Conservation (phyloP, 2,797 vertebrate species). For the Notoglanidium macrostoma region DNA sequence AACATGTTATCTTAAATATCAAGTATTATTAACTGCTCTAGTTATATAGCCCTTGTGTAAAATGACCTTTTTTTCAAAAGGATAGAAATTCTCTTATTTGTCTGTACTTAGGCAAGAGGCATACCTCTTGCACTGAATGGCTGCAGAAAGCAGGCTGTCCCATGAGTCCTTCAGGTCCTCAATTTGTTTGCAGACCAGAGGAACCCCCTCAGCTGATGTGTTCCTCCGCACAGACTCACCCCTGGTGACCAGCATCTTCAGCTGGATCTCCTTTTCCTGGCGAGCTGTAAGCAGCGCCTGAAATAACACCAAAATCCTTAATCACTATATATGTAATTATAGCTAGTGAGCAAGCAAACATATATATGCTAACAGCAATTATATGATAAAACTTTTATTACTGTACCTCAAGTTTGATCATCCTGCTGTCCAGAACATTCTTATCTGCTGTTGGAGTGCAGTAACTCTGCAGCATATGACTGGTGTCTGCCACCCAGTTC, state of each 20-base stretch:
- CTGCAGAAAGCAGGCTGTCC: conserved; percentile 87
- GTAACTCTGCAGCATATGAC: conserved; percentile 87
- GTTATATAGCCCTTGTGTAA: neutral
- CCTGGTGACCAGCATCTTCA: conserved; percentile 90
- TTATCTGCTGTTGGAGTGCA: conserved; percentile 89
- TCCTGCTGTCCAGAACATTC: conserved; percentile 87
- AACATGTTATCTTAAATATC: neutral
- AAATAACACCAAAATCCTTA: neutral
- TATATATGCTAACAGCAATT: neutral
- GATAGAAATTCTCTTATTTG: neutral
- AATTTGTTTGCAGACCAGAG: conserved; percentile 86
- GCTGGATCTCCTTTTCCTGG: conserved; percentile 95
- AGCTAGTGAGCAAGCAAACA: neutral
- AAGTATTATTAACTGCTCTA: neutral
- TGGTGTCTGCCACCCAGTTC: conserved; percentile 89
- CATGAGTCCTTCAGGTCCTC: conserved; percentile 90
- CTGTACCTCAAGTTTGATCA: conserved; percentile 92
- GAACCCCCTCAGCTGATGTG: conserved; percentile 87
- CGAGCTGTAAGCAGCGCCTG: conserved; percentile 88
- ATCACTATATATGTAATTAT: neutral
- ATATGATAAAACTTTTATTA: neutral
- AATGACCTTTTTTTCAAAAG: neutral
- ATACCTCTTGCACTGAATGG: conserved; percentile 95
- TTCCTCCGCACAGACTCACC: conserved; percentile 93
- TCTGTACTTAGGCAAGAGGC: neutral